Conservation (phyloP, 2,797 vertebrate species). For the Vultur gryphus region DNA sequence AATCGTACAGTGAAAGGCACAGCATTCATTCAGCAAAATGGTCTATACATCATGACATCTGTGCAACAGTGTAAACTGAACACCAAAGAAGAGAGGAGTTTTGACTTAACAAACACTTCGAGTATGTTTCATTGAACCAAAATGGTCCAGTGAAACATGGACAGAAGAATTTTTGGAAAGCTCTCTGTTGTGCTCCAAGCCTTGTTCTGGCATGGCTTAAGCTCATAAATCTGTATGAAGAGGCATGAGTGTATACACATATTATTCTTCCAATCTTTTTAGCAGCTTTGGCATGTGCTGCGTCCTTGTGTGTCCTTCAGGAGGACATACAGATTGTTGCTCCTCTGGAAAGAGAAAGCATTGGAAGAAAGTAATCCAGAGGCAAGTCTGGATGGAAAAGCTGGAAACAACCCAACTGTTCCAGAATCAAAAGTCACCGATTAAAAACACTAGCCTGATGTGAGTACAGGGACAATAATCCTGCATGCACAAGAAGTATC, state of each 20-base stretch:
- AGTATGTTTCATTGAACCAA: not conserved
- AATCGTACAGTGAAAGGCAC: not conserved
- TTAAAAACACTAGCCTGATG: not conserved
- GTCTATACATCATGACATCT: not conserved
- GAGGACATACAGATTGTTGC: not conserved
- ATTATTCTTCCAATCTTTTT: not conserved
- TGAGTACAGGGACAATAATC: not conserved
- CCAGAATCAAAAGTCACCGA: not conserved
- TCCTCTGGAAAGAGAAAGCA: not conserved
- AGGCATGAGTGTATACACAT: not conserved
- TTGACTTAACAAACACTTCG: not conserved
- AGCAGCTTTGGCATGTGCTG: not conserved
- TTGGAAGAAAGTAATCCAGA: not conserved
- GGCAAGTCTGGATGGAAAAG: not conserved
- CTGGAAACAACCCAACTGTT: not conserved
- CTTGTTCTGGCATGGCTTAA: not conserved
- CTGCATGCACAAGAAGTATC: not conserved
- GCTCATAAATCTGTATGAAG: not conserved
- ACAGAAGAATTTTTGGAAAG: not conserved
- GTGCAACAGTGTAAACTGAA: not conserved
- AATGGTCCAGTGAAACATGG: not conserved
- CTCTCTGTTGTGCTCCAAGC: not conserved
- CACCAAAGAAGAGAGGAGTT: not conserved
- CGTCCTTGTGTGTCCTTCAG: not conserved
- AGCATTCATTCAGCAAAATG: not conserved